These are phyloP conservation scores for Tachysurus fulvidraco DNA, from an alignment of 2,113 vertebrate species.

Conservation along the genomic window DNA sequence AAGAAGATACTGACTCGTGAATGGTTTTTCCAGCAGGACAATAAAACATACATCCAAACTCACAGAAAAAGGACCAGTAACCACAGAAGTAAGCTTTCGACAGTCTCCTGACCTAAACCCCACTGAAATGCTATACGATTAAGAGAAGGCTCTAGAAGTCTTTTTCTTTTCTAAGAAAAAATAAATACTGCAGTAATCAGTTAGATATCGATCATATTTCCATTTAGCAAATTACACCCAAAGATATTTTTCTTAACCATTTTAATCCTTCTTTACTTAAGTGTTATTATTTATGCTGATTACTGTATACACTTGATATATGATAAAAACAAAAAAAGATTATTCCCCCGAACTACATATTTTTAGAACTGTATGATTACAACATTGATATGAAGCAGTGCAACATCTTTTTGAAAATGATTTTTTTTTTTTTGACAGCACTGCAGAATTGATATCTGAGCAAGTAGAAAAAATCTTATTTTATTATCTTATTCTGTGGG, in stretches of 20 bases:
- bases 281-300: not conserved
- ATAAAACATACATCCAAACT: not conserved
- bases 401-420: not conserved
- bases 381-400: not conserved
- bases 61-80: not conserved
- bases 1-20: not conserved
- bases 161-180: too few relatives aligned
- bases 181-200: too few relatives aligned
- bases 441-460: not conserved
- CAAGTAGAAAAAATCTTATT: not conserved
- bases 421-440: not conserved
- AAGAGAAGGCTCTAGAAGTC: too few relatives aligned
- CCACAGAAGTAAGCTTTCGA: not conserved
- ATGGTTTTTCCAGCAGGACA: not conserved
- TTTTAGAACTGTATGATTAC: too few relatives aligned
- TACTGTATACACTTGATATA: not conserved
- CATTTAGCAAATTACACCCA: not conserved
- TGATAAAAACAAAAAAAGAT: not conserved
- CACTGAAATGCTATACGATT: too few relatives aligned
- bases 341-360: too few relatives aligned
- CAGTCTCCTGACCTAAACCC: too few relatives aligned
- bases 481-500: slow-evolving; percentile 6
- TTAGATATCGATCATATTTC: not conserved
- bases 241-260: not conserved
- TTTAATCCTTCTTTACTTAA: not conserved